These are phyloP conservation scores for Oncorhynchus kisutch DNA, from an alignment of 2,113 vertebrate species.

Conservation along the genomic window DNA sequence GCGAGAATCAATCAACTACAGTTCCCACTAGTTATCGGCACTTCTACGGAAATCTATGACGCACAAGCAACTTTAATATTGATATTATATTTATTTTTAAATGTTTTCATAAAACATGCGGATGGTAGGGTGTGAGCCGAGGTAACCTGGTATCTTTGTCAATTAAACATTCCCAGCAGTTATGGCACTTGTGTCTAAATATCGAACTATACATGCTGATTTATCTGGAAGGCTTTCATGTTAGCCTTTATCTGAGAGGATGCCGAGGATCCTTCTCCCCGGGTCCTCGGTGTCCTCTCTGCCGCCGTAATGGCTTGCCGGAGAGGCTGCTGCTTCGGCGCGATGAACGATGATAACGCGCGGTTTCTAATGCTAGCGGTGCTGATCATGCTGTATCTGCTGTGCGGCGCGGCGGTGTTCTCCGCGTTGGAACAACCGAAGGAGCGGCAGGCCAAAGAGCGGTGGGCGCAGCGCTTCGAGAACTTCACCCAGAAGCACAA, in stretches of 20 bases:
- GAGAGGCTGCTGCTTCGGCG: slow-evolving; percentile 59
- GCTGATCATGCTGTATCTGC: slow-evolving; percentile 77
- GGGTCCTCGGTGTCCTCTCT: background rate
- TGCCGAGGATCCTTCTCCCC: background rate
- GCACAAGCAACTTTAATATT: too few relatives aligned
- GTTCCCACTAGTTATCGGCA: too few relatives aligned
- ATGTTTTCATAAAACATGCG: too few relatives aligned
- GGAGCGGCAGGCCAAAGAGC: slow-evolving; percentile 74
- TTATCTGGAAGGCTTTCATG: background rate
- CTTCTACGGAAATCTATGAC: too few relatives aligned
- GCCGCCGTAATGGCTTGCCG: slow-evolving; percentile 73
- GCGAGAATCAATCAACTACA: too few relatives aligned
- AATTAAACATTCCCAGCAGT: too few relatives aligned
- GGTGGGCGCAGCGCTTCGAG: slow-evolving; percentile 75
- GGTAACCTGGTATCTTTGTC: too few relatives aligned
- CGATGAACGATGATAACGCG: slow-evolving; percentile 80
- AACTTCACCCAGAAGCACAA: slow-evolving; percentile 78
- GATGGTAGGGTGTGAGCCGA: too few relatives aligned
- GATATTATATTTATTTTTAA: too few relatives aligned
- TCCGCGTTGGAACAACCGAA: slow-evolving; percentile 80
- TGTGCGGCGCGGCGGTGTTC: slow-evolving; percentile 70
- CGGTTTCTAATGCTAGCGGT: slow-evolving; percentile 78
- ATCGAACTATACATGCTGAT: background rate
- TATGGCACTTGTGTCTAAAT: too few relatives aligned
- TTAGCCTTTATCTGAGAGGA: background rate